Conservation (phyloP, 2,888 invertebrate genomes). For the Phanerotoma sp. region DNA sequence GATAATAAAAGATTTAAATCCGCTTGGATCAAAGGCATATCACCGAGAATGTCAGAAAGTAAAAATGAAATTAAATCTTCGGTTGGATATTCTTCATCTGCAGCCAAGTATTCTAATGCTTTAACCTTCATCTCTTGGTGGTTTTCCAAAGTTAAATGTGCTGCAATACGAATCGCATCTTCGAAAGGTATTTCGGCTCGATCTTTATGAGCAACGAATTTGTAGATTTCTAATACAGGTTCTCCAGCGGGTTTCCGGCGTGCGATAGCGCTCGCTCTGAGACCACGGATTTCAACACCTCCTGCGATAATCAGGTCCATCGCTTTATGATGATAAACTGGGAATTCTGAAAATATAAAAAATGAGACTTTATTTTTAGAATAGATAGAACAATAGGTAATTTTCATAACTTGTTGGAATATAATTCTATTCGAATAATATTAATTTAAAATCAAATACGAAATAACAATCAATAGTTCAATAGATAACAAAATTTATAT, state of each 20-base stretch:
- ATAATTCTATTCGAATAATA: too few species aligned
- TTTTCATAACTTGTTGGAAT: not conserved
- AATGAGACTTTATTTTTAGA: not conserved
- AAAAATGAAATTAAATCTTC: slow-evolving; percentile 59
- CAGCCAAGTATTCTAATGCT: slow-evolving; percentile 49
- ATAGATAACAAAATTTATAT: too few species aligned
- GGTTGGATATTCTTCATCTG: slow-evolving; percentile 36
- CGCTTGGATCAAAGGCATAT: slow-evolving; percentile 70
- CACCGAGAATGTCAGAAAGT: slow-evolving; percentile 65
- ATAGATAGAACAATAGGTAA: not conserved
- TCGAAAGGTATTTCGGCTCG: slow-evolving; percentile 37
- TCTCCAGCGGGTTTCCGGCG: slow-evolving; percentile 58
- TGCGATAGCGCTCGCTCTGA: slow-evolving; percentile 62
- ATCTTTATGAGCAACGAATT: slow-evolving; percentile 60
- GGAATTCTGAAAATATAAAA: slow-evolving; percentile 47
- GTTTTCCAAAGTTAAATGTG: slow-evolving; percentile 62
- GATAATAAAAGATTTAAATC: slow-evolving; percentile 62
- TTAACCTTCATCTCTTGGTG: slow-evolving; percentile 47
- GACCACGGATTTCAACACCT: slow-evolving; percentile 64
- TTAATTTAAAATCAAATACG: too few species aligned
- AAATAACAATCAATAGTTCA: too few species aligned
- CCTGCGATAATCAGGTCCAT: slow-evolving; percentile 58
- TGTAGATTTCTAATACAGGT: slow-evolving; percentile 62
- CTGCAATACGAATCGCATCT: slow-evolving; percentile 47
- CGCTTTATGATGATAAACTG: slow-evolving; percentile 53